Evolutionary conservation across 2,888 invertebrate genomes (phyloP).

Genomic region (Chironomus riparius): DNA sequence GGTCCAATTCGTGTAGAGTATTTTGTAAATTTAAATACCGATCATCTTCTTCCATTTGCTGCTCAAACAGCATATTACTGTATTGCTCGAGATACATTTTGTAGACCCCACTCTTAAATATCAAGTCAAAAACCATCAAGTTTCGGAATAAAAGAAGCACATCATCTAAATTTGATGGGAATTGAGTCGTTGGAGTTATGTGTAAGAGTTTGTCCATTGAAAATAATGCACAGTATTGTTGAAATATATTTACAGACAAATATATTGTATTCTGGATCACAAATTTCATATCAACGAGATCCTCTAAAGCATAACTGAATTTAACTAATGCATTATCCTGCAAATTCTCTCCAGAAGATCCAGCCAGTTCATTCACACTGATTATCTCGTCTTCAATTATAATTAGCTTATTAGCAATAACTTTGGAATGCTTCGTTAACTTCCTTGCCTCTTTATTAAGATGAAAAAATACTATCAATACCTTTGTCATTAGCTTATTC

Average conservation of each 20-base stretch:
- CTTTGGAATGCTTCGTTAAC: conserved; percentile 57
- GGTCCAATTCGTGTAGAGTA: conserved; percentile 51
- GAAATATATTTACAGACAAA: conserved; percentile 60
- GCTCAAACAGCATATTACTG: background rate
- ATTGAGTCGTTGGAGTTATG: conserved; percentile 35
- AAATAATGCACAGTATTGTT: conserved; percentile 64
- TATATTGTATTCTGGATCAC: conserved; percentile 62
- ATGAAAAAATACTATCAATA: conserved; percentile 68
- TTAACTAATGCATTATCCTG: conserved; percentile 32
- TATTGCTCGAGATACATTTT: conserved; percentile 34
- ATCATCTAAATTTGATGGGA: conserved; percentile 29
- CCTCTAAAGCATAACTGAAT: conserved; percentile 49
- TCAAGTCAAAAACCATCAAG: conserved; percentile 54
- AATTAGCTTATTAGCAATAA: conserved; percentile 45
- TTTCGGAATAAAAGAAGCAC: background rate
- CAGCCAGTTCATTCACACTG: background rate
- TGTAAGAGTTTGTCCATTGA: conserved; percentile 42
- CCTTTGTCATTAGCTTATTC: conserved; percentile 68
- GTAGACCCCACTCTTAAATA: conserved; percentile 49
- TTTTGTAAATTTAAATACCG: conserved; percentile 60
- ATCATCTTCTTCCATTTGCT: conserved; percentile 48
- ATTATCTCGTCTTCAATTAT: conserved; percentile 35
- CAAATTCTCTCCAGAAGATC: background rate
- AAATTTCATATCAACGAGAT: conserved; percentile 55
- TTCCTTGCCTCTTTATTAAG: conserved; percentile 67